Conservation (phyloP, 1,140 invertebrate genomes). For the Diplogasteroides magnus region DNA sequence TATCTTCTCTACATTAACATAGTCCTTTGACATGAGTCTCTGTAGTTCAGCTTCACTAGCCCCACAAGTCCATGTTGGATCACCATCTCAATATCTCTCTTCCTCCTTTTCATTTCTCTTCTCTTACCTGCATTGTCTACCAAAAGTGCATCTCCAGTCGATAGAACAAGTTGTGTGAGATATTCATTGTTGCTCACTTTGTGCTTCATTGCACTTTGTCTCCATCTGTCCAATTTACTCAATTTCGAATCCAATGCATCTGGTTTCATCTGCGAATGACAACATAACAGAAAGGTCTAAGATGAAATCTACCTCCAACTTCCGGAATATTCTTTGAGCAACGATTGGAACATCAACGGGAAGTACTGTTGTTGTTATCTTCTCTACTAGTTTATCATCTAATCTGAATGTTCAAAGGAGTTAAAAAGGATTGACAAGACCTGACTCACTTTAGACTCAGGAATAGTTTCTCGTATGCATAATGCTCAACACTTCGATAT, state of each 20-base stretch:
- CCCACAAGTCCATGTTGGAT: constrained; percentile 35
- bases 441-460: background rate
- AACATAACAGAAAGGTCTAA: constrained; percentile 4
- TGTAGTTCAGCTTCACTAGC: constrained; percentile 49
- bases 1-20: constrained; percentile 39
- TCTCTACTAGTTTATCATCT: constrained; percentile 44
- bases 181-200: constrained; percentile 40
- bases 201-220: constrained; percentile 55
- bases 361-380: constrained; percentile 46
- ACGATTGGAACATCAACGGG: constrained; percentile 41
- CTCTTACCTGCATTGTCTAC: constrained; percentile 35
- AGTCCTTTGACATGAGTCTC: constrained; percentile 47
- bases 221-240: constrained; percentile 46
- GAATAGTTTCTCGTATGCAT: constrained; percentile 47
- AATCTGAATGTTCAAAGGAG: constrained; percentile 49
- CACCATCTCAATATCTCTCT: constrained; percentile 11
- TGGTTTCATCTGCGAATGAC: constrained; percentile 36
- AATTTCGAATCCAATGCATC: constrained; percentile 39
- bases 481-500: constrained; percentile 52
- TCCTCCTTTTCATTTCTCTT: background rate
- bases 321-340: constrained; percentile 37
- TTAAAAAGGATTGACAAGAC: constrained; percentile 4
- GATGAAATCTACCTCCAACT: constrained; percentile 31
- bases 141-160: constrained; percentile 49
- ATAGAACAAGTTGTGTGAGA: constrained; percentile 47